phyloP scores from a whole-genome alignment of 2,888 invertebrate species.

The Platerodrilus igneus region DNA sequence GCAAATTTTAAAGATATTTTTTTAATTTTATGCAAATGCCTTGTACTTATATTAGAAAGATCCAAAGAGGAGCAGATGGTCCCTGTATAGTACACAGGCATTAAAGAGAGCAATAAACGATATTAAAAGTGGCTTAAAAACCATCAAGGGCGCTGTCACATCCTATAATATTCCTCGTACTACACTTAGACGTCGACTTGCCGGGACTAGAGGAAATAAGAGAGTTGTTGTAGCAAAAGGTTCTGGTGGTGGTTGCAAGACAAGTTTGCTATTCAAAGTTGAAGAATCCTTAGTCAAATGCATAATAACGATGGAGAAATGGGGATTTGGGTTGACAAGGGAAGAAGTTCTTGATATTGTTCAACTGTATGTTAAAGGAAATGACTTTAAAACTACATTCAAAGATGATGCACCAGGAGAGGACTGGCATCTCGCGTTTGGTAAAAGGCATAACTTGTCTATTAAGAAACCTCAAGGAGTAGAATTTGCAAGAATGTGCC shows the following conservation, averaged over 20 bases:
- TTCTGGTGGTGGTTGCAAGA: too few relatives aligned
- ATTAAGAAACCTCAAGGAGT: constrained; percentile 6
- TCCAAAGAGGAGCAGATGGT: neutral
- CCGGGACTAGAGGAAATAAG: neutral
- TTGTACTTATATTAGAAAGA: neutral
- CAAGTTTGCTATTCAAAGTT: too few relatives aligned
- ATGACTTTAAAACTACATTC: constrained; percentile 14
- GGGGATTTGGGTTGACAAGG: constrained; percentile 8
- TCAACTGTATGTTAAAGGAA: constrained; percentile 24
- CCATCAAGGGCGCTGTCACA: neutral
- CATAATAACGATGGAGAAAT: constrained; percentile 4
- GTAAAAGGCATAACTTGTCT: constrained; percentile 7
- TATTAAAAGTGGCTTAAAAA: constrained; percentile 1
- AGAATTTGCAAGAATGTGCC: neutral
- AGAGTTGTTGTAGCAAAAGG: too few relatives aligned
- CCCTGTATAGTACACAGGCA: neutral
- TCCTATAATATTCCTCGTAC: constrained; percentile 3
- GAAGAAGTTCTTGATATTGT: constrained; percentile 7
- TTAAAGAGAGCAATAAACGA: neutral
- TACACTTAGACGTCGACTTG: neutral
- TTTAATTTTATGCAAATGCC: too few relatives aligned
- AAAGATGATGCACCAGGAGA: constrained; percentile 4
- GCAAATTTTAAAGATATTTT: too few relatives aligned
- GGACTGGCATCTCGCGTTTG: constrained; percentile 6
- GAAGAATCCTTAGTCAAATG: constrained; percentile 1